These are phyloP conservation scores for Dendropsophus ebraccatus DNA, from an alignment of 2,113 vertebrate species.

Conservation along the genomic window DNA sequence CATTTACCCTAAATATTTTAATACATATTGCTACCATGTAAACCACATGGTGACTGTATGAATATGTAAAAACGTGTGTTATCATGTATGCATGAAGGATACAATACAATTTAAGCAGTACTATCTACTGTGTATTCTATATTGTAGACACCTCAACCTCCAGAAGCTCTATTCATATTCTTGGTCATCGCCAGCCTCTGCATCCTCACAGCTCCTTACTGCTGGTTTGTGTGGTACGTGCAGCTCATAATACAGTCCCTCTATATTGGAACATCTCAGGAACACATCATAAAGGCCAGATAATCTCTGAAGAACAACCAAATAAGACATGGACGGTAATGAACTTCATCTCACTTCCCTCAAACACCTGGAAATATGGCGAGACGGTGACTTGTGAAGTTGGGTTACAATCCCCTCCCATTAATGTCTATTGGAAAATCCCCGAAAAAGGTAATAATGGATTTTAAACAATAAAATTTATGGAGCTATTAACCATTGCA, in stretches of 20 bases:
- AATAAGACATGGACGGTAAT: background rate
- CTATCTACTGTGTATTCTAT: background rate
- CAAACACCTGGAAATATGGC: background rate
- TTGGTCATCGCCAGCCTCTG: background rate
- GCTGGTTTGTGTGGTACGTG: background rate
- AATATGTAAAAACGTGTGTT: no score
- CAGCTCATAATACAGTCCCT: background rate
- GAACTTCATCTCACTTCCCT: background rate
- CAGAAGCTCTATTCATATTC: conserved; percentile 2
- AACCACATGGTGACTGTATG: no score
- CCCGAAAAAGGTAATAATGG: background rate
- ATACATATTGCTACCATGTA: no score
- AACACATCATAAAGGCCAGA: background rate
- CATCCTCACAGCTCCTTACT: background rate
- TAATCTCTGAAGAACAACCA: background rate
- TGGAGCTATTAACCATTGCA: no score
- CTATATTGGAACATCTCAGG: conserved; percentile 27
- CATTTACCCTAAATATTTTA: no score
- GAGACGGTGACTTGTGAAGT: conserved; percentile 3
- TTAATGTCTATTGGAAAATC: background rate
- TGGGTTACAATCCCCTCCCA: background rate
- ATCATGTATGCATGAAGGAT: no score
- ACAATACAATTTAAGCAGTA: no score
- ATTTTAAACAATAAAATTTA: background rate
- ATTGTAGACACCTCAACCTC: background rate